Evolutionary conservation across 1,140 invertebrate genomes (phyloP).

Genomic region (Pseudomyrmex concolor): DNA sequence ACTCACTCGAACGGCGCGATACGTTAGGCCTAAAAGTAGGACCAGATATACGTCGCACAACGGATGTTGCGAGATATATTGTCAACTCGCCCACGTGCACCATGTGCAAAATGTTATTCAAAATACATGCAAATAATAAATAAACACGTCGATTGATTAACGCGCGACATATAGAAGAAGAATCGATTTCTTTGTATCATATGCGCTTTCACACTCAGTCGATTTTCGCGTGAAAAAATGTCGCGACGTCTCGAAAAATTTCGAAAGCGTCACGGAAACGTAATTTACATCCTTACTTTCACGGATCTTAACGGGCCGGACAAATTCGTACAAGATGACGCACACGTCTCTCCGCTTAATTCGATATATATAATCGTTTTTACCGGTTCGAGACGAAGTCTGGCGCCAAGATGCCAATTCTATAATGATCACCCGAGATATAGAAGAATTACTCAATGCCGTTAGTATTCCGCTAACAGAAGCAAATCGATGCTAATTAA

Average conservation of each 20-base stretch:
- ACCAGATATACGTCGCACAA: not conserved
- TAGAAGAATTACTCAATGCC: constrained; percentile 43
- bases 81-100: no score
- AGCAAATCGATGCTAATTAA: constrained; percentile 64
- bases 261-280: constrained; percentile 49
- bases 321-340: constrained; percentile 18
- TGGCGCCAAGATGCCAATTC: constrained; percentile 13
- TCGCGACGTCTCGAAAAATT: constrained; percentile 41
- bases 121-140: not conserved
- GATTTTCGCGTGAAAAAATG: constrained; percentile 50
- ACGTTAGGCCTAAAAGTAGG: not conserved
- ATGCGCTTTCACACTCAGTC: constrained; percentile 28
- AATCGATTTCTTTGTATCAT: not conserved
- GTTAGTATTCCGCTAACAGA: constrained; percentile 54
- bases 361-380: constrained; percentile 5
- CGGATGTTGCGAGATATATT: not conserved
- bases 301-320: constrained; percentile 42
- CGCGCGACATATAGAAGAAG: not conserved
- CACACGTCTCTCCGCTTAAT: constrained; percentile 23
- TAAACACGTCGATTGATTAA: not conserved
- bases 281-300: constrained; percentile 58
- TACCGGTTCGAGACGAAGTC: constrained; percentile 11
- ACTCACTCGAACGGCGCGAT: constrained; percentile 49
- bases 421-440: not conserved
- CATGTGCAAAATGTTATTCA: not conserved